Evolutionary conservation across 2,888 invertebrate genomes (phyloP).

Genomic region (Idaea dimidiata): DNA sequence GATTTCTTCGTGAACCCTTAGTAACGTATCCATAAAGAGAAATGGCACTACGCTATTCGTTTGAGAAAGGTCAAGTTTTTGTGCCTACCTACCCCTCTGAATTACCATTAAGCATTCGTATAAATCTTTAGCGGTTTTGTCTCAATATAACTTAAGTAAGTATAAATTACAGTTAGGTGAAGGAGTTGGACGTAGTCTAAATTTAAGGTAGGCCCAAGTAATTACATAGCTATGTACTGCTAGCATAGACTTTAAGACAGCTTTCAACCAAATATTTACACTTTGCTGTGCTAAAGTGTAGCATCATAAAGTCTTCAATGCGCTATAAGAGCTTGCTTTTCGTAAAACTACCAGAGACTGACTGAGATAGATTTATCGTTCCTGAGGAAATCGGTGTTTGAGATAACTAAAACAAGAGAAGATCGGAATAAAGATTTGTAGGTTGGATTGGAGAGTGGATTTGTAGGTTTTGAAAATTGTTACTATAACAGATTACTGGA

Average conservation of each 20-base stretch:
- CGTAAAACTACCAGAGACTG: no score
- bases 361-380: no score
- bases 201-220: background rate
- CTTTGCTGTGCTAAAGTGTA: background rate
- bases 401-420: background rate
- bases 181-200: background rate
- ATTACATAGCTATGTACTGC: background rate
- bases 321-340: no score
- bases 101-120: slow-evolving; percentile 4
- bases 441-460: no score
- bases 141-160: background rate
- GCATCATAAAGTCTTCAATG: no score
- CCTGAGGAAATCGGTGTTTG: no score
- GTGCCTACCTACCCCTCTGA: background rate
- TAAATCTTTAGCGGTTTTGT: slow-evolving; percentile 3
- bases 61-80: slow-evolving; percentile 5
- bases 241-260: background rate
- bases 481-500: no score
- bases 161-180: background rate
- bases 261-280: background rate
- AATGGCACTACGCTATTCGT: background rate
- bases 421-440: background rate
- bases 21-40: background rate
- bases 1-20: background rate
- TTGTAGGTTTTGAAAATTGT: no score